These are phyloP conservation scores for Callyntrura guangdongensis DNA, from an alignment of 2,888 invertebrate genomes.

Conservation along the genomic window DNA sequence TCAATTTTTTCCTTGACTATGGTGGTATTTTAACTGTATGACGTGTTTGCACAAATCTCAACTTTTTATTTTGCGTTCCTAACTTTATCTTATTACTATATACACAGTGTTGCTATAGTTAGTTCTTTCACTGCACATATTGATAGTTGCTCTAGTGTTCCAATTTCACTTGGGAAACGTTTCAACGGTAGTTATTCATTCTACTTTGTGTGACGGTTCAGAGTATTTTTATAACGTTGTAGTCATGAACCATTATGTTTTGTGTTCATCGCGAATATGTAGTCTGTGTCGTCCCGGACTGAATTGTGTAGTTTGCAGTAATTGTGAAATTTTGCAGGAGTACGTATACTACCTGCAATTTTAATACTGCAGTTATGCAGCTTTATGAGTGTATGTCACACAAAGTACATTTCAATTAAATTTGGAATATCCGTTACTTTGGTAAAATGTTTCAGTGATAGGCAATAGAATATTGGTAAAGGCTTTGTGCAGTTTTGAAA, in stretches of 20 bases:
- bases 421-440: too few species aligned
- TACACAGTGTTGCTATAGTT: neutral
- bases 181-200: too few species aligned
- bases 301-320: neutral
- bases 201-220: too few species aligned
- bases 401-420: too few species aligned
- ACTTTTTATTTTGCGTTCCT: neutral
- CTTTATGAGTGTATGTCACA: too few species aligned
- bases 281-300: neutral
- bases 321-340: constrained; percentile 8
- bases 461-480: neutral
- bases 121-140: constrained; percentile 14
- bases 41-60: neutral
- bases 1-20: constrained; percentile 32
- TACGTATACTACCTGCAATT: neutral
- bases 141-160: neutral
- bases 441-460: neutral
- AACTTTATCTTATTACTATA: neutral
- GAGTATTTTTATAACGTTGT: too few species aligned
- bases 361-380: too few species aligned
- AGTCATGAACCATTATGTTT: too few species aligned
- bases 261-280: neutral
- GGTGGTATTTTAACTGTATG: constrained; percentile 13
- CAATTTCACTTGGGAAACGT: neutral
- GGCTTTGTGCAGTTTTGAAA: neutral